Percentiles rank a stretch among this genome's conserved stretches.
These are phyloP conservation scores for Eulemur albifrons DNA, from an alignment of 2,797 vertebrate species.

Conservation along the genomic window DNA sequence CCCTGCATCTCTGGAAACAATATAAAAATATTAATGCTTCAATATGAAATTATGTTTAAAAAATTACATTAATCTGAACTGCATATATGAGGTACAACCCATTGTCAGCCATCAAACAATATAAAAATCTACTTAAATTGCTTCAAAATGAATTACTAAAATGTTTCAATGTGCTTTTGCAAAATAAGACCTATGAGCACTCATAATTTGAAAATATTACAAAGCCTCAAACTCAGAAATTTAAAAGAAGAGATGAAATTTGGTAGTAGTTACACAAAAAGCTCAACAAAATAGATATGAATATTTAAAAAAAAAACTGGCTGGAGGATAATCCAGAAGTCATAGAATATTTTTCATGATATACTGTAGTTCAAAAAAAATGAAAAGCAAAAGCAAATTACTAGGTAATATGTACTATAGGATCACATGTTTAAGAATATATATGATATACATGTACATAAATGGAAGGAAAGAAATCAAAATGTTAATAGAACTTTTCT, in stretches of 20 bases:
- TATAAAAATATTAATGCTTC: conserved; percentile 60
- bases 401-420: not conserved
- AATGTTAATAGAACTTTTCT: not conserved
- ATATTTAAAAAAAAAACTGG: not conserved
- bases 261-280: not conserved
- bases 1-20: conserved; percentile 80
- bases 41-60: conserved; percentile 54
- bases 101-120: conserved; percentile 44
- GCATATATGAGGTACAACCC: not conserved
- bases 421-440: conserved; percentile 10
- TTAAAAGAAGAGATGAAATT: conserved; percentile 20
- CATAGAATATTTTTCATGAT: not conserved
- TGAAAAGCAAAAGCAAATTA: not conserved
- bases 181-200: conserved; percentile 21
- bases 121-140: conserved; percentile 53
- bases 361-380: not conserved
- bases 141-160: conserved; percentile 61
- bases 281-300: not conserved
- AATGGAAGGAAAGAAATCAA: not conserved
- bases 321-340: not conserved
- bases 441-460: not conserved
- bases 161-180: conserved; percentile 34
- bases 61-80: conserved; percentile 52
- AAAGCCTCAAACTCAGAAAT: conserved; percentile 38
- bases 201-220: conserved; percentile 39